Percentiles rank a stretch among this genome's conserved stretches.
phyloP scores from a whole-genome alignment of 2,888 invertebrate species.

The Pelosia muscerda region DNA sequence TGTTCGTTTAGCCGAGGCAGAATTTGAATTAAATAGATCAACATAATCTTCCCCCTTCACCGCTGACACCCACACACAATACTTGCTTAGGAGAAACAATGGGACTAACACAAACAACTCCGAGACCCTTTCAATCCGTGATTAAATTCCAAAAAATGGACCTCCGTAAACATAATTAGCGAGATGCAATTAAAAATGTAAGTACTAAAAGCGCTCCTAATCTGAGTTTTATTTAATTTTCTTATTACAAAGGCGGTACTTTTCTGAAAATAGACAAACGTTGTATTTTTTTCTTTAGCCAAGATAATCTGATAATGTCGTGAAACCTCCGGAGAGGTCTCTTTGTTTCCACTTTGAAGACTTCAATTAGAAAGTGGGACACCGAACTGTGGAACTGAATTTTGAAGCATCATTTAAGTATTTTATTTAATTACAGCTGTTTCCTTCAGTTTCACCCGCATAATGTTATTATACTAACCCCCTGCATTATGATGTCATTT shows the following conservation, averaged over 20 bases:
- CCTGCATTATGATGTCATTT: no score
- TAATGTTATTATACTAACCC: no score
- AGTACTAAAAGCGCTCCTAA: slow-evolving; percentile 52
- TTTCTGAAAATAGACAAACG: slow-evolving; percentile 46
- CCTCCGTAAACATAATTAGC: slow-evolving; percentile 50
- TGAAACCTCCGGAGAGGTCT: slow-evolving; percentile 44
- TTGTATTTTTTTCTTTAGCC: slow-evolving; percentile 38
- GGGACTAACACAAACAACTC: slow-evolving; percentile 40
- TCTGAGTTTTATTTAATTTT: slow-evolving; percentile 56
- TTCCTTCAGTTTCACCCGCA: no score
- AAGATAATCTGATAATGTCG: slow-evolving; percentile 54
- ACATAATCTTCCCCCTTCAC: slow-evolving; percentile 18
- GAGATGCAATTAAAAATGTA: slow-evolving; percentile 51
- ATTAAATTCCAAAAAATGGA: slow-evolving; percentile 46
- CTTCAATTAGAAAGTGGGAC: slow-evolving; percentile 38
- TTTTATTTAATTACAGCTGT: not conserved
- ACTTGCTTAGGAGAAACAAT: slow-evolving; percentile 40
- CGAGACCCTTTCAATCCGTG: slow-evolving; percentile 43
- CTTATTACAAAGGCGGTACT: slow-evolving; percentile 51
- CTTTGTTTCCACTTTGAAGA: slow-evolving; percentile 43
- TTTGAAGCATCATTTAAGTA: slow-evolving; percentile 19
- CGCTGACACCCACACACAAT: slow-evolving; percentile 22
- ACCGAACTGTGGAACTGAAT: slow-evolving; percentile 26
- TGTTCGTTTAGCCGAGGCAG: slow-evolving; percentile 20
- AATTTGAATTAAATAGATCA: slow-evolving; percentile 24